A percentile compares a stretch with the other conserved stretches of the same genome.
phyloP scores from a whole-genome alignment of 2,797 vertebrate species.

The Sebastes itinus region DNA sequence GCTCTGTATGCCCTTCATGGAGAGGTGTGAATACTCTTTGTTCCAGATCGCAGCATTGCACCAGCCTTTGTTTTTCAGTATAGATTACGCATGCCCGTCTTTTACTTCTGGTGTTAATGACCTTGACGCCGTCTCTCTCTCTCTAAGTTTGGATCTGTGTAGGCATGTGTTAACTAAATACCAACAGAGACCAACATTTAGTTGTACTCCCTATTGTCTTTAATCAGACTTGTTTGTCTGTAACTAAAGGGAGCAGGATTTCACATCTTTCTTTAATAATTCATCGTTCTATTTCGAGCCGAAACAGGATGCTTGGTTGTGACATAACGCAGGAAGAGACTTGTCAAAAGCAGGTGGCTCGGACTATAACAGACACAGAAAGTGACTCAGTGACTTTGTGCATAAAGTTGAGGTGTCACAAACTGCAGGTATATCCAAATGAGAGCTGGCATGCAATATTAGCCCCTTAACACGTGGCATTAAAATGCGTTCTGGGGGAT shows the following conservation, averaged over 20 bases:
- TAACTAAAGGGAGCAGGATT: neutral
- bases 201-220: neutral
- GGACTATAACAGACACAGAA: conserved; percentile 5
- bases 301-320: conserved; percentile 2
- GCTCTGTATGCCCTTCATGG: conserved; percentile 30
- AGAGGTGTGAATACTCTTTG: conserved; percentile 22
- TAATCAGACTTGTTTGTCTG: neutral
- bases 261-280: conserved; percentile 15
- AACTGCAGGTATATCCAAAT: conserved; percentile 5
- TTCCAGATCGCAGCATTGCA: conserved; percentile 18
- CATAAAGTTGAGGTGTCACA: conserved; percentile 16
- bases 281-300: conserved; percentile 3
- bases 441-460: neutral
- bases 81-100: neutral
- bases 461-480: neutral
- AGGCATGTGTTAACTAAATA: neutral
- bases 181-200: neutral
- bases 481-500: neutral
- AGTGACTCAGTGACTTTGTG: conserved; percentile 31
- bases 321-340: conserved; percentile 12
- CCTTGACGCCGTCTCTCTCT: neutral
- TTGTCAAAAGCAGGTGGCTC: neutral
- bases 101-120: neutral
- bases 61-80: neutral
- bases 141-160: neutral